Evolutionary conservation across 2,888 invertebrate genomes (phyloP).

Genomic region (Acanthococcus lagerstroemiae): DNA sequence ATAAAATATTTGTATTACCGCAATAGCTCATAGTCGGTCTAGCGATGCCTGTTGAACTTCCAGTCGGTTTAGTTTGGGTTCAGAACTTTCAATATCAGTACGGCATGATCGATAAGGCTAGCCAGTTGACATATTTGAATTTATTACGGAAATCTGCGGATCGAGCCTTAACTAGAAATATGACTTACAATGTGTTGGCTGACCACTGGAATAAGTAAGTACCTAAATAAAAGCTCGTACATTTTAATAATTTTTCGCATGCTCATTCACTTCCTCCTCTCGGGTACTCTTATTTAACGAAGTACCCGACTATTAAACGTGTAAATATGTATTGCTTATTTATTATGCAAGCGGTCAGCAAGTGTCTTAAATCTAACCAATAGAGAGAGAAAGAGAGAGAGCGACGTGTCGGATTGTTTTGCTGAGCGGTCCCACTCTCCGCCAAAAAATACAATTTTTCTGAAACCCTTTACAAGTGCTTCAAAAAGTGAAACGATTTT

Average conservation of each 20-base stretch:
- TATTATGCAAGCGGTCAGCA: too few species aligned
- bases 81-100: constrained; percentile 37
- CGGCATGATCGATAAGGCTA: constrained; percentile 32
- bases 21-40: constrained; percentile 34
- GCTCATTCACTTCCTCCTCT: too few species aligned
- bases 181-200: constrained; percentile 12
- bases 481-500: too few species aligned
- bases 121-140: constrained; percentile 24
- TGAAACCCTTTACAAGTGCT: too few species aligned
- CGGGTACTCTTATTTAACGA: too few species aligned
- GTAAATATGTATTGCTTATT: too few species aligned
- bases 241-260: background rate
- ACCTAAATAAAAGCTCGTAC: background rate
- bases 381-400: too few species aligned
- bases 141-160: constrained; percentile 23
- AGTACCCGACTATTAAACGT: too few species aligned
- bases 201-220: constrained; percentile 30
- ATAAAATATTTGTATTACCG: background rate
- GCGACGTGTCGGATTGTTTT: too few species aligned
- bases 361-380: too few species aligned
- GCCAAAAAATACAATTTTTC: too few species aligned
- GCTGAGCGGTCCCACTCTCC: too few species aligned
- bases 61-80: constrained; percentile 33
- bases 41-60: constrained; percentile 35
- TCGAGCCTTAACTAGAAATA: constrained; percentile 11